Evolutionary conservation across 2,113 vertebrate species (phyloP).

Genomic region (Nothobranchius furzeri): DNA sequence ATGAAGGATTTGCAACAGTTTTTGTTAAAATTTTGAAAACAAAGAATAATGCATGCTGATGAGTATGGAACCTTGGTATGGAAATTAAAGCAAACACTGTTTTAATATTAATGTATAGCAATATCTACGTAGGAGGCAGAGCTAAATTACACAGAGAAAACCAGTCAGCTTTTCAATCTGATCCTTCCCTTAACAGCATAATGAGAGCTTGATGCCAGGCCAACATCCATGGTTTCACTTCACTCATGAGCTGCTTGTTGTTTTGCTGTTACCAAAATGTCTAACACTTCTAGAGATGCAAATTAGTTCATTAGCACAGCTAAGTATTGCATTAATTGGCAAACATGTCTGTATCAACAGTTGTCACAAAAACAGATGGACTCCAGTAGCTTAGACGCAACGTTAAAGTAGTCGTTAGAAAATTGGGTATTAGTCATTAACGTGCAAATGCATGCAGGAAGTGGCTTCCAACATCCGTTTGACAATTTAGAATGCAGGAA

Average conservation of each 20-base stretch:
- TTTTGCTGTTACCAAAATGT: slow-evolving; percentile 6
- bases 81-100: not conserved
- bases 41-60: too few relatives aligned
- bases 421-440: slow-evolving; percentile 30
- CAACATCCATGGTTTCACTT: slow-evolving; percentile 2
- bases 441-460: slow-evolving; percentile 42
- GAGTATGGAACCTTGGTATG: too few relatives aligned
- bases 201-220: not conserved
- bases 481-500: slow-evolving; percentile 12
- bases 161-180: not conserved
- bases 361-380: slow-evolving; percentile 46
- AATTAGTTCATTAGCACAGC: slow-evolving; percentile 40
- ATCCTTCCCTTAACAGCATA: not conserved
- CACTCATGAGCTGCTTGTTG: slow-evolving; percentile 11
- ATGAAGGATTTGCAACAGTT: too few relatives aligned
- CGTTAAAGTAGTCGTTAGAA: slow-evolving; percentile 12
- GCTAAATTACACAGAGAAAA: too few relatives aligned
- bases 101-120: not conserved
- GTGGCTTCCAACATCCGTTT: slow-evolving; percentile 19
- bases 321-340: slow-evolving; percentile 57
- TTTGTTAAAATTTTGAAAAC: too few relatives aligned
- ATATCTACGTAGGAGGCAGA: too few relatives aligned
- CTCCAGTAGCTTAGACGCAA: slow-evolving; percentile 4
- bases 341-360: slow-evolving; percentile 52
- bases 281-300: slow-evolving; percentile 31